Evolutionary conservation across 2,797 vertebrate genomes (phyloP).

Genomic region (Iguana delicatissima): DNA sequence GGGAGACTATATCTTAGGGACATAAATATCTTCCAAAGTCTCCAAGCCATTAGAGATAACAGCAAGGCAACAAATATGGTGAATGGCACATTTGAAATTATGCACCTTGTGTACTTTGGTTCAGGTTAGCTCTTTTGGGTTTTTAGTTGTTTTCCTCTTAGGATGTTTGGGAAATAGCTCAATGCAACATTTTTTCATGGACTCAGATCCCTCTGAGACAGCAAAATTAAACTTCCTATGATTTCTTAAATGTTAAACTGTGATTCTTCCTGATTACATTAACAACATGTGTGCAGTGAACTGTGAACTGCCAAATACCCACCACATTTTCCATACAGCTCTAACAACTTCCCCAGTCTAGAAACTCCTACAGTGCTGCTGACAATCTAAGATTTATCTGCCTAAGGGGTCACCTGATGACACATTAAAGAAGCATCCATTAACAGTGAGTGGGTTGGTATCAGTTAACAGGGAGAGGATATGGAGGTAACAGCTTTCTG

Average conservation of each 20-base stretch:
- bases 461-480: neutral
- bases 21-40: neutral
- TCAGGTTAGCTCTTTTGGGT: neutral
- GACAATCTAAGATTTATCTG: constrained; percentile 3
- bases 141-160: neutral
- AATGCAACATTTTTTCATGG: neutral
- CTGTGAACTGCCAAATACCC: neutral
- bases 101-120: neutral
- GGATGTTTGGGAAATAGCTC: neutral
- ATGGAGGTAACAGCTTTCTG: neutral
- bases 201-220: neutral
- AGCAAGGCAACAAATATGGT: neutral
- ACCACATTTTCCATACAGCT: neutral
- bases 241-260: neutral
- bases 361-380: neutral
- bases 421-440: neutral
- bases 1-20: neutral
- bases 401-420: neutral
- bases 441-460: neutral
- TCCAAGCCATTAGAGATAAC: too few species aligned
- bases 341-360: neutral
- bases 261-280: neutral
- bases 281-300: neutral
- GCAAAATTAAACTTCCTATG: neutral
- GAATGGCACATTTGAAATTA: neutral